These are phyloP conservation scores for Anticlea derivata DNA, from an alignment of 2,888 invertebrate genomes.

Conservation along the genomic window DNA sequence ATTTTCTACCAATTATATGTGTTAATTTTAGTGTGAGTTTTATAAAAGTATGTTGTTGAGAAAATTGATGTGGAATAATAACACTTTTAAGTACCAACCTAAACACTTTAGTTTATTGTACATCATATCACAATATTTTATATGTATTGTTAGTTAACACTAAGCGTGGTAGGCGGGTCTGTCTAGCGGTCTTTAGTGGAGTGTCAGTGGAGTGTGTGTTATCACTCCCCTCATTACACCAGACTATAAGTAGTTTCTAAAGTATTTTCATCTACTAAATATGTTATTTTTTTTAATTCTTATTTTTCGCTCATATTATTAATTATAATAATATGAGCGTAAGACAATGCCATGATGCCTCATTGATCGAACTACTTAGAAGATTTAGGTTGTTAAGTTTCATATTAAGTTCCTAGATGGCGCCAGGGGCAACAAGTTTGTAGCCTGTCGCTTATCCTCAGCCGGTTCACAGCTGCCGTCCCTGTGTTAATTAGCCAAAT, in stretches of 20 bases:
- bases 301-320: too few relatives aligned
- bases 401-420: conserved; percentile 8
- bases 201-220: too few relatives aligned
- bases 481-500: conserved; percentile 72
- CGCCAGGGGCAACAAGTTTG: conserved; percentile 16
- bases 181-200: too few relatives aligned
- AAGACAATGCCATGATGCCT: too few relatives aligned
- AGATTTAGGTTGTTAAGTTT: too few relatives aligned
- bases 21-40: conserved; percentile 36
- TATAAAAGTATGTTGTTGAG: conserved; percentile 27
- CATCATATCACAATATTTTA: conserved; percentile 32
- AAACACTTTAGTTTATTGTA: conserved; percentile 24
- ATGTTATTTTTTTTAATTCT: too few relatives aligned
- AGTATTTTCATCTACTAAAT: too few relatives aligned
- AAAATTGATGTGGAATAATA: conserved; percentile 35
- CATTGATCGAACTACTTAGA: too few relatives aligned
- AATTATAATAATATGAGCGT: too few relatives aligned
- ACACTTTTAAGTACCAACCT: conserved; percentile 1
- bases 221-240: too few relatives aligned
- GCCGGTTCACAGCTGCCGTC: conserved; percentile 69
- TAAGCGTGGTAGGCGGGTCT: too few relatives aligned
- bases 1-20: conserved; percentile 28
- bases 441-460: conserved; percentile 42
- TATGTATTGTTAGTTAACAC: conserved; percentile 37
- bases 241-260: too few relatives aligned